Percentiles rank a stretch among this genome's conserved stretches.
Evolutionary conservation across 2,888 invertebrate species (phyloP).

Genomic region (Leptopilina myrica): DNA sequence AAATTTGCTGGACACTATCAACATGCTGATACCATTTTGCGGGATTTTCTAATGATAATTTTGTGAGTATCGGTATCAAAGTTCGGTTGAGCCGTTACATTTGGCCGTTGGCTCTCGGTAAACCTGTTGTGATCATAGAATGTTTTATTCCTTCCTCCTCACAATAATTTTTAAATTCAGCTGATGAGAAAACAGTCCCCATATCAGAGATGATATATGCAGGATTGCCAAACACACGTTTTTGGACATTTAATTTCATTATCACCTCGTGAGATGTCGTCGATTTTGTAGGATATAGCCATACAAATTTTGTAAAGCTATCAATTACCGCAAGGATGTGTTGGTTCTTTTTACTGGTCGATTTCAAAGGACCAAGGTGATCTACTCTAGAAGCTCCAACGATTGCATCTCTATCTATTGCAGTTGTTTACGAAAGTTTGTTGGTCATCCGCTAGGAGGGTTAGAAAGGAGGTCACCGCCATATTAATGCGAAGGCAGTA

Average conservation of each 20-base stretch:
- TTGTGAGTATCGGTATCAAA: slow-evolving; percentile 28
- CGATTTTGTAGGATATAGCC: slow-evolving; percentile 49
- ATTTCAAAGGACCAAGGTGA: slow-evolving; percentile 46
- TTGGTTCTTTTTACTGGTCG: slow-evolving; percentile 45
- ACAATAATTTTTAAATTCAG: slow-evolving; percentile 39
- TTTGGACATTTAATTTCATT: slow-evolving; percentile 51
- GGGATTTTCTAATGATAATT: slow-evolving; percentile 33
- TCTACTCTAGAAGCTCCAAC: too few relatives aligned
- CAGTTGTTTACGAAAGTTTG: too few relatives aligned
- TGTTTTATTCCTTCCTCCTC: too few relatives aligned
- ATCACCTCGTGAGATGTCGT: slow-evolving; percentile 58
- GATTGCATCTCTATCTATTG: too few relatives aligned
- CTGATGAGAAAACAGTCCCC: slow-evolving; percentile 54
- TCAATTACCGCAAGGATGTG: slow-evolving; percentile 47
- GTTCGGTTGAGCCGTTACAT: slow-evolving; percentile 26
- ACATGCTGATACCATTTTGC: slow-evolving; percentile 43
- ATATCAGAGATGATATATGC: slow-evolving; percentile 28
- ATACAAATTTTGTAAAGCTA: slow-evolving; percentile 46
- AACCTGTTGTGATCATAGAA: too few relatives aligned
- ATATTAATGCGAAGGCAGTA: too few relatives aligned
- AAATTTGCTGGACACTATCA: slow-evolving; percentile 18
- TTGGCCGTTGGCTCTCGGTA: too few relatives aligned
- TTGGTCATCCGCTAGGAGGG: too few relatives aligned
- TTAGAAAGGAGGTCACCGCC: too few relatives aligned
- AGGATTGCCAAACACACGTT: slow-evolving; percentile 55